Base-by-base conservation (phyloP, 2,113 vertebrate genomes). In the Galeopterus variegatus region DNA sequence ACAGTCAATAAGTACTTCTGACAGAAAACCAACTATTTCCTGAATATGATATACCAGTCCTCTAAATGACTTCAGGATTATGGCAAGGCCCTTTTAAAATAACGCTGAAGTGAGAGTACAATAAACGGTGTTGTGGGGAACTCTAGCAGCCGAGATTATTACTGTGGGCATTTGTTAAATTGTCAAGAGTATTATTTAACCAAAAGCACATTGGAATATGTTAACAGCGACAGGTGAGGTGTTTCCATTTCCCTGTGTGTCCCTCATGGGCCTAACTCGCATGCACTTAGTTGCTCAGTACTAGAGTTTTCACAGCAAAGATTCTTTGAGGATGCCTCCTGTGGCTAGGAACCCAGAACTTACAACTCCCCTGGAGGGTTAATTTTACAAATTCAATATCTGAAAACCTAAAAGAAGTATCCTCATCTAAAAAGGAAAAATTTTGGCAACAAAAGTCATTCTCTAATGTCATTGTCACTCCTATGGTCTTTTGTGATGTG, bases 1-100 rank as follows among this genome's bases (percentile, higher is more conserved):
- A 94, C 64, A 96, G 95, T 95, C 96, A 96, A 87, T 98, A 97
- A 97, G 73, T 82, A 81, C 93, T 96, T 90, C 65, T 80, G 93
- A 92, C 80, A 92, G 96, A 93, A 96, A 92, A 67, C 52, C 88
- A 62, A 31, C 88, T 93, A n/a, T 95, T 96, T 96, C 88, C 80
- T 95, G 93, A 97, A 91, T 88, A 62, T 6, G 23, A 94, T 84
- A 72, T 79, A 80, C 48, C 23, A 17, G 48, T 75, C 26, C n/a
- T 41, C 31, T 72, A 50, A 95, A 86, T 72, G 96, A 90, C 89
- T 94, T 84, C 13, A 36, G 89, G 79, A 88, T 94, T 54, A 41
- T 70, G 26, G 89, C 0, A 6, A 82, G 64, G 33, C 12, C 64
- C 77, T 54, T 26, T 83, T 70, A 23, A 41, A 41, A 41, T 6